A percentile compares a stretch with the other conserved stretches of the same genome.
These are phyloP conservation scores for Sinocyclocheilus maitianheensis DNA, from an alignment of 2,113 vertebrate genomes.

Conservation along the genomic window DNA sequence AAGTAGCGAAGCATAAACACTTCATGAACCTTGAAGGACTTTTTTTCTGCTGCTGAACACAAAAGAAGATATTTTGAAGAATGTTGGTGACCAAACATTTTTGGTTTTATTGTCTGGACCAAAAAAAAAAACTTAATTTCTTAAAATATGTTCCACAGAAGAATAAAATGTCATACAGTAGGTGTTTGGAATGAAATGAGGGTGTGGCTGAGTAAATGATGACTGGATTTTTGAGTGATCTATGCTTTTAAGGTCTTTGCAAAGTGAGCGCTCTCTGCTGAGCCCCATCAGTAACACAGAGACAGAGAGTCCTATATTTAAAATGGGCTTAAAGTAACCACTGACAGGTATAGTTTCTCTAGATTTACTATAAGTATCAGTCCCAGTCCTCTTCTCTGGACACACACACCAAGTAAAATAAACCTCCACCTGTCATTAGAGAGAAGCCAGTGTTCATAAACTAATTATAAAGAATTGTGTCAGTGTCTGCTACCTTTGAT, in stretches of 20 bases:
- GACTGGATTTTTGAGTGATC: too few relatives aligned
- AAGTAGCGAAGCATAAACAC: not conserved
- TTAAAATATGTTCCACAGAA: too few relatives aligned
- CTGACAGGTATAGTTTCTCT: conserved; percentile 28
- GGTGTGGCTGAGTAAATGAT: too few relatives aligned
- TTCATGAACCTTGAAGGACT: not conserved
- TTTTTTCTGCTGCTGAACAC: too few relatives aligned
- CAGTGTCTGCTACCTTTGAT: not conserved
- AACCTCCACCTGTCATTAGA: not conserved
- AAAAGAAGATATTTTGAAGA: too few relatives aligned
- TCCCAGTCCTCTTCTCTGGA: not conserved
- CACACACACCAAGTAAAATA: not conserved
- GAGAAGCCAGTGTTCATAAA: not conserved
- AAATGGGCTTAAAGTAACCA: conserved; percentile 42
- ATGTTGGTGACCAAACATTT: too few relatives aligned
- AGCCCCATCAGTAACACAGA: not conserved
- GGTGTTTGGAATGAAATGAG: too few relatives aligned
- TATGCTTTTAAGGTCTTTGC: not conserved
- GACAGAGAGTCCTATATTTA: conserved; percentile 55
- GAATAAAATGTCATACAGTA: too few relatives aligned
- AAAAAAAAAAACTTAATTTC: too few relatives aligned
- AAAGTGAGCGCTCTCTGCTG: not conserved
- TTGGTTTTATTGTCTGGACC: too few relatives aligned
- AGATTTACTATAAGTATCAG: conserved; percentile 13
- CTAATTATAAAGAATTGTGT: conserved; percentile 5